Conservation (phyloP, 64 coral and sea anemone species). For the Dendronephthya gigantea region DNA sequence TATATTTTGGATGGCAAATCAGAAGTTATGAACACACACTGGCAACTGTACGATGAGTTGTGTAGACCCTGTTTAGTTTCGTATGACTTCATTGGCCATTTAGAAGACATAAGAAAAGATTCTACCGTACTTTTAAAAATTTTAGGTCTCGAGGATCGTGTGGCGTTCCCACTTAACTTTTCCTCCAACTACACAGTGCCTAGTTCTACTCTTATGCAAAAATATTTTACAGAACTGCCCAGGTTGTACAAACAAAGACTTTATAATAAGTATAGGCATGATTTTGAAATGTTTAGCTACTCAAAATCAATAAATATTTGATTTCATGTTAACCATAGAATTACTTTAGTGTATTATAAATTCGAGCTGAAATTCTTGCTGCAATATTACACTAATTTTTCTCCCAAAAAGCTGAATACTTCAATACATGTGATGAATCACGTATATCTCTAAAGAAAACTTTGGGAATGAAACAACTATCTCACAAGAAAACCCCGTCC, state of each 20-base stretch:
- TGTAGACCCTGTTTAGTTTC: slow-evolving; percentile 83
- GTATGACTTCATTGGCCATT: slow-evolving; percentile 85
- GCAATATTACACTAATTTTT: no score
- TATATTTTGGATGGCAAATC: slow-evolving; percentile 53
- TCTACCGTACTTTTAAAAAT: slow-evolving; percentile 44
- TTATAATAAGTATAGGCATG: slow-evolving; percentile 60
- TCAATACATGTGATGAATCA: no score
- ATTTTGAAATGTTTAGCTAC: slow-evolving; percentile 94
- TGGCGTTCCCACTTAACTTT: slow-evolving; percentile 67
- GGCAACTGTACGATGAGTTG: slow-evolving; percentile 62
- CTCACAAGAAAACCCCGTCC: no score
- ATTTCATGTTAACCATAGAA: no score
- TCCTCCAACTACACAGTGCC: slow-evolving; percentile 52
- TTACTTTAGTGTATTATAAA: no score
- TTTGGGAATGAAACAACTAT: no score
- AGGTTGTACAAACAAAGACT: slow-evolving; percentile 46
- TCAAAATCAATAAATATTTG: neutral
- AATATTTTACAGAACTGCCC: slow-evolving; percentile 56
- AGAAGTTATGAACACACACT: slow-evolving; percentile 68
- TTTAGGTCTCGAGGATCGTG: slow-evolving; percentile 42
- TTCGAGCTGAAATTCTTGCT: no score
- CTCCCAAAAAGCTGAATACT: no score
- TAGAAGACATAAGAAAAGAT: slow-evolving; percentile 66
- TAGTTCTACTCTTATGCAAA: slow-evolving; percentile 44
- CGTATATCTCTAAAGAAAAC: no score